These are phyloP conservation scores for Bombylius discolor DNA, from an alignment of 2,888 invertebrate genomes.

Conservation along the genomic window DNA sequence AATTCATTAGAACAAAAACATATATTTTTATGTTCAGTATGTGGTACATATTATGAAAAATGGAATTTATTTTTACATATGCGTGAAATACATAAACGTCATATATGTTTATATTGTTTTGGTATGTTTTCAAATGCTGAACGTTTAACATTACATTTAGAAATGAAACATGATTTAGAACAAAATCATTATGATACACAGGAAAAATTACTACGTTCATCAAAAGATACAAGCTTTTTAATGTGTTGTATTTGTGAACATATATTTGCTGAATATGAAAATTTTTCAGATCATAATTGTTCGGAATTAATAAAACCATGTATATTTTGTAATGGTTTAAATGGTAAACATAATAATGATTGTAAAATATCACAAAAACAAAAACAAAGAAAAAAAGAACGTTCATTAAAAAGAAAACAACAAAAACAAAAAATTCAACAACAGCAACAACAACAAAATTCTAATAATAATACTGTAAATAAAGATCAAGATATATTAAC, in stretches of 20 bases:
- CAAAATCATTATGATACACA: slow-evolving; percentile 54
- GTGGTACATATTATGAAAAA: slow-evolving; percentile 72
- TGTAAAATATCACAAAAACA: slow-evolving; percentile 22
- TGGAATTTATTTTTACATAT: slow-evolving; percentile 79
- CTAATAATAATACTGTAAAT: neutral
- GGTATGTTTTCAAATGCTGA: slow-evolving; percentile 72
- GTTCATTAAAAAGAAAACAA: slow-evolving; percentile 17
- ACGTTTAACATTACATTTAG: slow-evolving; percentile 62
- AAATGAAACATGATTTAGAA: slow-evolving; percentile 63
- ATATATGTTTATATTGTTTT: slow-evolving; percentile 71
- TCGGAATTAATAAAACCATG: slow-evolving; percentile 31
- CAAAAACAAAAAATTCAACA: slow-evolving; percentile 13
- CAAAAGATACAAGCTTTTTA: slow-evolving; percentile 52
- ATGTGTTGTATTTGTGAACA: slow-evolving; percentile 72
- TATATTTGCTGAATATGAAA: slow-evolving; percentile 61
- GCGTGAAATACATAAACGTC: slow-evolving; percentile 67
- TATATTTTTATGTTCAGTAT: slow-evolving; percentile 69
- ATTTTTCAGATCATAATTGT: slow-evolving; percentile 64
- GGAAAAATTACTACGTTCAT: slow-evolving; percentile 52
- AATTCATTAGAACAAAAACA: slow-evolving; percentile 35
- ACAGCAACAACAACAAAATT: neutral
- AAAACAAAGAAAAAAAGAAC: neutral
- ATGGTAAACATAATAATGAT: slow-evolving; percentile 29
- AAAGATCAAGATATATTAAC: neutral
- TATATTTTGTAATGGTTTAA: slow-evolving; percentile 27